A percentile compares a stretch with the other conserved stretches of the same genome.
phyloP scores from a whole-genome alignment of 23 tunicate genomes.

The Corella eumyota region DNA sequence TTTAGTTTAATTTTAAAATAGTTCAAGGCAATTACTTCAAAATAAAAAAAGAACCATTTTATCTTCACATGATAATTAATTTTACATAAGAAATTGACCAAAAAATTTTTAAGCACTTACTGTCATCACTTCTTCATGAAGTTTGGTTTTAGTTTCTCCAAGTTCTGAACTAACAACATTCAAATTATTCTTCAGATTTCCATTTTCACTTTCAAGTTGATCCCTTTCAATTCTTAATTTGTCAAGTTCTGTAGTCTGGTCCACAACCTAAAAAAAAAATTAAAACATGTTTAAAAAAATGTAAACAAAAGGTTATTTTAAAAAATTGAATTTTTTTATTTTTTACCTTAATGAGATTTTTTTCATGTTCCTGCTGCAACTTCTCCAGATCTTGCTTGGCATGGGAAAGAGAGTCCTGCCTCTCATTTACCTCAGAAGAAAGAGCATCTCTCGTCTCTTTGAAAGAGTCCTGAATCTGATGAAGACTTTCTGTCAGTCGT shows the following conservation, averaged over 20 bases:
- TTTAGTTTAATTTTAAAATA: too few species aligned
- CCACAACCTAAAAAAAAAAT: conserved; percentile 21
- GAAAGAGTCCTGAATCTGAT: conserved; percentile 46
- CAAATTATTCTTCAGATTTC: conserved; percentile 7
- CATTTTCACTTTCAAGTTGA: conserved; percentile 6
- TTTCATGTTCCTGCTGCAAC: conserved; percentile 26
- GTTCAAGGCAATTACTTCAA: too few species aligned
- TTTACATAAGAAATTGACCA: too few species aligned
- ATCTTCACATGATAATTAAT: too few species aligned
- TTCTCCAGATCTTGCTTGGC: conserved; percentile 21
- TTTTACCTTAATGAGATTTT: conserved; percentile 24
- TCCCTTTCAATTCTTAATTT: conserved; percentile 21
- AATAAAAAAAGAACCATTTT: too few species aligned
- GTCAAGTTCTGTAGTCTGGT: conserved; percentile 36
- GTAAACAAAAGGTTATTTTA: neutral
- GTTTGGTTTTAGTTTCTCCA: conserved; percentile 16
- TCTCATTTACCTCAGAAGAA: conserved; percentile 30
- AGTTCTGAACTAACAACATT: conserved; percentile 17
- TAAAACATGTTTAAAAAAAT: neutral
- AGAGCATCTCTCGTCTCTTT: conserved; percentile 47
- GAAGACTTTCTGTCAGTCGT: conserved; percentile 31
- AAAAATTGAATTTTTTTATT: neutral
- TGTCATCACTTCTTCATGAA: conserved; percentile 15
- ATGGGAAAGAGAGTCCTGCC: conserved; percentile 28
- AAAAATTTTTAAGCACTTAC: conserved; percentile 5